Evolutionary conservation across 2,113 vertebrate genomes (phyloP).

Genomic region (Mormyrus lacerda): DNA sequence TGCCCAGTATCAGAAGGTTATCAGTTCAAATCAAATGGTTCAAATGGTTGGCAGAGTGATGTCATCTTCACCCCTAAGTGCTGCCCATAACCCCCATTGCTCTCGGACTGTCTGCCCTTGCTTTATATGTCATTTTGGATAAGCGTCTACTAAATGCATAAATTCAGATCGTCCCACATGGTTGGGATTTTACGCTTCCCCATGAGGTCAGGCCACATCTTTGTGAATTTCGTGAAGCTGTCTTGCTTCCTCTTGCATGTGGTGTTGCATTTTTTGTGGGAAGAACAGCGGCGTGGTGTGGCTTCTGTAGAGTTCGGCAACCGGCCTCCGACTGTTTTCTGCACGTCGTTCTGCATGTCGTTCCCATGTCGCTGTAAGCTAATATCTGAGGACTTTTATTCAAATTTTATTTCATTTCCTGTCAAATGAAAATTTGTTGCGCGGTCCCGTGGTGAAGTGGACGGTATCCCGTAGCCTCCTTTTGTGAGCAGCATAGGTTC

Average conservation of each 20-base stretch:
- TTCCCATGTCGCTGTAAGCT: not conserved
- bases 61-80: not conserved
- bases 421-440: not conserved
- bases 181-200: not conserved
- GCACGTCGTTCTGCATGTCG: too few relatives aligned
- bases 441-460: not conserved
- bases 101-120: too few relatives aligned
- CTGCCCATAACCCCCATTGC: not conserved
- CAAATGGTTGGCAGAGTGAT: not conserved
- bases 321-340: not conserved
- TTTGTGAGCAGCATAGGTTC: not conserved
- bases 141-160: too few relatives aligned
- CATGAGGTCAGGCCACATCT: not conserved
- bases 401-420: too few relatives aligned
- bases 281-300: not conserved
- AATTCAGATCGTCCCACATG: not conserved
- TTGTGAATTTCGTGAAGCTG: not conserved
- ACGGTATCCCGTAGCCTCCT: not conserved
- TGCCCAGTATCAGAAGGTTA: not conserved
- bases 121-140: too few relatives aligned
- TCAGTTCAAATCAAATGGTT: not conserved
- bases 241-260: not conserved
- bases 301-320: not conserved
- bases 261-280: not conserved
- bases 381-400: not conserved